Conservation (phyloP, 2,797 vertebrate species). For the Lindbergichthys nudifrons region DNA sequence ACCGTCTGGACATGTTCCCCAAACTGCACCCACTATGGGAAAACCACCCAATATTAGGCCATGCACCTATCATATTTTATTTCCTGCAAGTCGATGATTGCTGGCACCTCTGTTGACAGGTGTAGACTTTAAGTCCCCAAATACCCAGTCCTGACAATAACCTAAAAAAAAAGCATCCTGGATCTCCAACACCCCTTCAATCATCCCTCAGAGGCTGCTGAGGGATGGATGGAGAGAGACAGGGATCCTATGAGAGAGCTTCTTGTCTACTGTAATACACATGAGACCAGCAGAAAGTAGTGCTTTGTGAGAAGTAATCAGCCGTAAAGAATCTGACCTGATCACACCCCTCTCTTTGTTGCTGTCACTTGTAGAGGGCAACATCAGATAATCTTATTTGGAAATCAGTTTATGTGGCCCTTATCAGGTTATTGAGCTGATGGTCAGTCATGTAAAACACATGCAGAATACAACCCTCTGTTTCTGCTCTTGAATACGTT, state of each 20-base stretch:
- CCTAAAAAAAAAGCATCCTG: slow-evolving; percentile 57
- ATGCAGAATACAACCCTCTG: slow-evolving; percentile 1
- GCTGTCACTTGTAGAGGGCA: slow-evolving; percentile 15
- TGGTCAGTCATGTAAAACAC: slow-evolving; percentile 21
- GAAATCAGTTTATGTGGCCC: slow-evolving; percentile 25
- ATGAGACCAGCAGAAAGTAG: slow-evolving; percentile 37
- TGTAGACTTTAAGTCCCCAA: slow-evolving; percentile 51
- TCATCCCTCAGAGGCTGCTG: slow-evolving; percentile 53
- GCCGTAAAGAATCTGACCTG: slow-evolving; percentile 44
- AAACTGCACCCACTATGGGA: slow-evolving; percentile 64
- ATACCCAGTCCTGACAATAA: slow-evolving; percentile 57
- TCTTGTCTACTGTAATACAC: slow-evolving; percentile 58
- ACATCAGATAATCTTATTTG: slow-evolving; percentile 1
- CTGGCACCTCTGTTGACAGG: slow-evolving; percentile 74
- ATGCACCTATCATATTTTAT: slow-evolving; percentile 72
- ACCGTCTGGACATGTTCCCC: slow-evolving; percentile 65
- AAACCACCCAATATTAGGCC: slow-evolving; percentile 55
- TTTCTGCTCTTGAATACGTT: slow-evolving; percentile 9
- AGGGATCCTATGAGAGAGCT: slow-evolving; percentile 46
- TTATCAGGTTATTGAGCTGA: slow-evolving; percentile 4
- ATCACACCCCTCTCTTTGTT: slow-evolving; percentile 27
- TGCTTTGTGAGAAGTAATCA: slow-evolving; percentile 58
- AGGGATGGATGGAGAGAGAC: slow-evolving; percentile 29
- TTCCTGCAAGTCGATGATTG: slow-evolving; percentile 62
- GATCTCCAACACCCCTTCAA: slow-evolving; percentile 49